Conservation (phyloP, 2,888 invertebrate species). For the Plagodis dolabraria region DNA sequence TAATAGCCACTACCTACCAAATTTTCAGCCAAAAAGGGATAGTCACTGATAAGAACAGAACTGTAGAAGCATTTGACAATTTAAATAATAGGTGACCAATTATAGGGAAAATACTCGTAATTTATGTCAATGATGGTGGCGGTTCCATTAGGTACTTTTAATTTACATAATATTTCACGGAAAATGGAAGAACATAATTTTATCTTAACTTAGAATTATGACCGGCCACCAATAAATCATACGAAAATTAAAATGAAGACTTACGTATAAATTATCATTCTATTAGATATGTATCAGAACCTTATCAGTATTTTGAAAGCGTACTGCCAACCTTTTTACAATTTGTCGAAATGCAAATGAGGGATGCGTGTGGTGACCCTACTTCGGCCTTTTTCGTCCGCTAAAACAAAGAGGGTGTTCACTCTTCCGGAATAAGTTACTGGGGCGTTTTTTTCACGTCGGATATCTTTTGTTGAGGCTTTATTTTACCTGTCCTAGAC, state of each 20-base stretch:
- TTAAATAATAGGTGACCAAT: too few relatives aligned
- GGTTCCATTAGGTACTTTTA: background rate
- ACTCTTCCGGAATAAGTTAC: slow-evolving; percentile 51
- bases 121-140: background rate
- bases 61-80: too few relatives aligned
- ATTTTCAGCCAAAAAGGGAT: too few relatives aligned
- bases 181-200: background rate
- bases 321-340: slow-evolving; percentile 25
- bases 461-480: slow-evolving; percentile 42
- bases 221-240: slow-evolving; percentile 12
- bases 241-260: slow-evolving; percentile 10
- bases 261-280: slow-evolving; percentile 10
- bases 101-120: background rate
- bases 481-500: slow-evolving; percentile 28
- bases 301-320: slow-evolving; percentile 18
- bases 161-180: background rate
- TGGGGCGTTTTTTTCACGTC: slow-evolving; percentile 45
- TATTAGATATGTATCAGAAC: slow-evolving; percentile 32
- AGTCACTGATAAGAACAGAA: too few relatives aligned
- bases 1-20: too few relatives aligned
- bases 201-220: slow-evolving; percentile 3
- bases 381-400: slow-evolving; percentile 42
- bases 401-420: slow-evolving; percentile 49
- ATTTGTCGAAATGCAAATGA: slow-evolving; percentile 41
- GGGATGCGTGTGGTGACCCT: slow-evolving; percentile 43